Evolutionary conservation across 1,140 invertebrate genomes (phyloP).

Genomic region (Gryon sp.): DNA sequence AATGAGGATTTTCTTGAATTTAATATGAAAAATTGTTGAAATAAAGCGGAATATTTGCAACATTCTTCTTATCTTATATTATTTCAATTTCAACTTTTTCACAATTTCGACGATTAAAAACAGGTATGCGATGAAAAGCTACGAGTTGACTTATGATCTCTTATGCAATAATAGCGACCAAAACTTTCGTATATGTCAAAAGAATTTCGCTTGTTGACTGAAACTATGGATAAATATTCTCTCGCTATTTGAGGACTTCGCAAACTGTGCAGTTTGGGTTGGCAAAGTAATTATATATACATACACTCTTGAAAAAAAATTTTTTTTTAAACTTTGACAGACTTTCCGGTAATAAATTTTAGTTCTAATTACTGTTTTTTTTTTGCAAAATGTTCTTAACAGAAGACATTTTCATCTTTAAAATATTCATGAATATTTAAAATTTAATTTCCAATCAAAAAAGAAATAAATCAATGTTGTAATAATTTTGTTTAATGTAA

Average conservation of each 20-base stretch:
- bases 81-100: not conserved
- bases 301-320: conserved; percentile 11
- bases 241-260: conserved; percentile 21
- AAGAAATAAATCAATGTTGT: no score
- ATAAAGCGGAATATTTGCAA: not conserved
- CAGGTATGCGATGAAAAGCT: conserved; percentile 15
- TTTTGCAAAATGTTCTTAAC: no score
- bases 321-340: not conserved
- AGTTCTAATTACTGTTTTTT: no score
- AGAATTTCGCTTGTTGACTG: conserved; percentile 12
- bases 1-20: no score
- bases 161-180: conserved; percentile 28
- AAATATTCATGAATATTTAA: no score
- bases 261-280: conserved; percentile 16
- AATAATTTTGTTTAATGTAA: no score
- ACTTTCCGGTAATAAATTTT: not conserved
- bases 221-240: conserved; percentile 18
- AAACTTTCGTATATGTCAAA: conserved; percentile 29
- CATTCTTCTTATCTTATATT: no score
- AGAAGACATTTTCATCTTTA: no score
- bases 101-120: not conserved
- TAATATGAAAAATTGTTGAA: no score
- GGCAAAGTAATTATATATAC: conserved; percentile 19
- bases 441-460: no score
- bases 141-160: conserved; percentile 22